These are phyloP conservation scores for Philereme vetulata DNA, from an alignment of 2,888 invertebrate genomes.

Conservation along the genomic window DNA sequence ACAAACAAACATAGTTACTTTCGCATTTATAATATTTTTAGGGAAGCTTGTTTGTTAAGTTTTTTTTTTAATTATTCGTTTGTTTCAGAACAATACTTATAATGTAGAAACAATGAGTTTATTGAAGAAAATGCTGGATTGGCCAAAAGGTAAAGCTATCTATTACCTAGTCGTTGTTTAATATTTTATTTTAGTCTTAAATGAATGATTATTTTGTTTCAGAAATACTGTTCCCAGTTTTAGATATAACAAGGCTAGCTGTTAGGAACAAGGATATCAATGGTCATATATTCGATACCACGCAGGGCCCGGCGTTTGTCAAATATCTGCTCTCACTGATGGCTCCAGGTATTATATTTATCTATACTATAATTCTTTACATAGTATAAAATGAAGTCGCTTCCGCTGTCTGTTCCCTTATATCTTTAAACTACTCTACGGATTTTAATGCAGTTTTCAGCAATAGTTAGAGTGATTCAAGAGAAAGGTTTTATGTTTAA, in stretches of 20 bases:
- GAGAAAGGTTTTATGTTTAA: too few relatives aligned
- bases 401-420: too few relatives aligned
- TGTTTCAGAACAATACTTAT: constrained; percentile 66
- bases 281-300: constrained; percentile 68
- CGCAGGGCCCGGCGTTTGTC: constrained; percentile 67
- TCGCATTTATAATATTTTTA: too few relatives aligned
- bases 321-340: constrained; percentile 65
- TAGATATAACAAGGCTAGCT: constrained; percentile 94
- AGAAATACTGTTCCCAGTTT: constrained; percentile 93
- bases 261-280: constrained; percentile 87
- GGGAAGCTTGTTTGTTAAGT: neutral
- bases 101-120: constrained; percentile 78
- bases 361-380: too few relatives aligned
- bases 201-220: constrained; percentile 46
- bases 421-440: too few relatives aligned
- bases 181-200: too few relatives aligned
- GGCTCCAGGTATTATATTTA: constrained; percentile 56
- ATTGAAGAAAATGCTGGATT: constrained; percentile 86
- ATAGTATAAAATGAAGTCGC: too few relatives aligned
- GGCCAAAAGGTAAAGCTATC: constrained; percentile 86
- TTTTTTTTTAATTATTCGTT: constrained; percentile 1
- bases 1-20: too few relatives aligned
- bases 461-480: too few relatives aligned
- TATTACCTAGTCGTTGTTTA: too few relatives aligned
- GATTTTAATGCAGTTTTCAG: too few relatives aligned